These are phyloP conservation scores for Pteria penguin DNA, from an alignment of 2,888 invertebrate genomes.

Conservation along the genomic window DNA sequence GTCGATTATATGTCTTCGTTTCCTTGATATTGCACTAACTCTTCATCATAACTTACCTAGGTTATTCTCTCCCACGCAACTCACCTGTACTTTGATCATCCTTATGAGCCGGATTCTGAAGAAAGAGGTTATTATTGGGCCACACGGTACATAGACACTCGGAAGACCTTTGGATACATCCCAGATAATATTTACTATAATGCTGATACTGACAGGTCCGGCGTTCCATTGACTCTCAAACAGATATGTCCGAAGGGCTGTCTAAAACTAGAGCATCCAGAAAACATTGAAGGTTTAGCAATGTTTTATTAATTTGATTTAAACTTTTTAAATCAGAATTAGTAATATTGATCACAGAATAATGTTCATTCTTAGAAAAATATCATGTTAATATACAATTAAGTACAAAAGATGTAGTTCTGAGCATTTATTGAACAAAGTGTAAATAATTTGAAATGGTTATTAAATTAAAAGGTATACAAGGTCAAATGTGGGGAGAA, in stretches of 20 bases:
- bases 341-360: too few species aligned
- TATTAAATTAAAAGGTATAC: slow-evolving; percentile 63
- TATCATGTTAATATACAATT: too few species aligned
- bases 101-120: slow-evolving; percentile 73
- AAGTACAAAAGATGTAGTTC: too few species aligned
- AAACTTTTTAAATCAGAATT: too few species aligned
- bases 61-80: slow-evolving; percentile 73
- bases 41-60: too few species aligned
- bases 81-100: slow-evolving; percentile 74
- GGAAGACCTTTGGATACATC: slow-evolving; percentile 68
- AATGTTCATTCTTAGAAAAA: too few species aligned
- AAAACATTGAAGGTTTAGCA: slow-evolving; percentile 74
- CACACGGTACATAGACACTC: slow-evolving; percentile 70
- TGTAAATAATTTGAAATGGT: too few species aligned
- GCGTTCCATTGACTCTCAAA: slow-evolving; percentile 56
- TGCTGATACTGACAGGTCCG: slow-evolving; percentile 61
- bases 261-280: slow-evolving; percentile 56
- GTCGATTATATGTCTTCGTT: too few species aligned
- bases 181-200: slow-evolving; percentile 69
- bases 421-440: too few species aligned
- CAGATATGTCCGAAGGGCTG: slow-evolving; percentile 65
- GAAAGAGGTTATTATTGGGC: slow-evolving; percentile 78
- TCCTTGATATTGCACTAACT: too few species aligned
- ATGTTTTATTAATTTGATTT: too few species aligned
- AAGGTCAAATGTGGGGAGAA: slow-evolving; percentile 73